Percentiles rank a stretch among this genome's conserved stretches.
phyloP scores from a whole-genome alignment of 2,113 vertebrate species.

The Rhinopomastus cyanomelas region DNA sequence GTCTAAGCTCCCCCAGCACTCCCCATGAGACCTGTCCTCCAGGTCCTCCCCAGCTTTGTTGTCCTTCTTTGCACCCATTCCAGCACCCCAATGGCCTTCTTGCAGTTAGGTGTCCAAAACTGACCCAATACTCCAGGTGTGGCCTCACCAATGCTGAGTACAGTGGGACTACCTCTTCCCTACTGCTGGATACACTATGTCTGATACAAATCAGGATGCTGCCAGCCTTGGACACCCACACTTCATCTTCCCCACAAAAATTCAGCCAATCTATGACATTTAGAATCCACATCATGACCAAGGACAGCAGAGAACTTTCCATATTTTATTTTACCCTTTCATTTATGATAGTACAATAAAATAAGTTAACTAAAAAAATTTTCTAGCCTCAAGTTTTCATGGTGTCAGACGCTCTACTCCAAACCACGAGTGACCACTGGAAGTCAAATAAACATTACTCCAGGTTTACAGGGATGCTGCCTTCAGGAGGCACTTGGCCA shows the following conservation, averaged over 20 bases:
- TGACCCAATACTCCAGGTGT: no score
- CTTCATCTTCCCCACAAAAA: accelerated
- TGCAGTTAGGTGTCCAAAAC: no score
- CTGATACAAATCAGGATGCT: no score
- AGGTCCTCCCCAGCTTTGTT: no score
- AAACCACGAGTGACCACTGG: neutral
- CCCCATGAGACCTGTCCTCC: no score
- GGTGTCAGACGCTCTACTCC: neutral
- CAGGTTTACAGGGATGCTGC: neutral
- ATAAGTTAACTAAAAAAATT: neutral
- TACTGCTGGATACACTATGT: no score
- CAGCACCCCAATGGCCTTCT: no score
- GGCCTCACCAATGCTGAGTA: no score
- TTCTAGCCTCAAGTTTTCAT: neutral
- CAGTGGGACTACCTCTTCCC: no score
- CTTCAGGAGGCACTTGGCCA: neutral
- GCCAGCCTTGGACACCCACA: neutral
- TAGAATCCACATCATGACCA: neutral
- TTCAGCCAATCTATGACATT: accelerated
- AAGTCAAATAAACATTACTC: neutral
- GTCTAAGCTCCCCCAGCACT: no score
- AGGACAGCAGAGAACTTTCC: neutral
- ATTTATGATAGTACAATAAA: slow-evolving; percentile 1
- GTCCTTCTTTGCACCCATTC: no score
- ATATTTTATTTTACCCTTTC: slow-evolving; percentile 31